Evolutionary conservation across 2,113 vertebrate genomes (phyloP).

Genomic region (Chaetura pelagica): DNA sequence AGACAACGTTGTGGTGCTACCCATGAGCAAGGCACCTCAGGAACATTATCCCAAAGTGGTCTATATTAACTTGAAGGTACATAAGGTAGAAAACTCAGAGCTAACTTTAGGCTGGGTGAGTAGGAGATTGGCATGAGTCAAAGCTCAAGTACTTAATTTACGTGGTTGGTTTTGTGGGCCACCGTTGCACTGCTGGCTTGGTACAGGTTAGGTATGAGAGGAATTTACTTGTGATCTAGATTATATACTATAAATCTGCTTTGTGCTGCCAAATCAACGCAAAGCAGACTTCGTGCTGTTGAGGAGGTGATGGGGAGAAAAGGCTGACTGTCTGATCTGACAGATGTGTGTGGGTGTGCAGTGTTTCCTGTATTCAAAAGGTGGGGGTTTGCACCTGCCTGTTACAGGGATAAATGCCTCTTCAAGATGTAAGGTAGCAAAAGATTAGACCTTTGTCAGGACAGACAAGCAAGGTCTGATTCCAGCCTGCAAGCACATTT

Average conservation of each 20-base stretch:
- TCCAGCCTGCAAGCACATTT: conserved; percentile 35
- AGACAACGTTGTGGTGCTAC: background rate
- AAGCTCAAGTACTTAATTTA: background rate
- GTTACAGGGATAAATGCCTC: conserved; percentile 46
- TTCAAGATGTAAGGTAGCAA: conserved; percentile 26
- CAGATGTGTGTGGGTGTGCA: background rate
- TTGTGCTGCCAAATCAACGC: background rate
- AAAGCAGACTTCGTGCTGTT: background rate
- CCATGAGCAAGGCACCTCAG: background rate
- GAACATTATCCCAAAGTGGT: background rate
- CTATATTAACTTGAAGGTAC: background rate
- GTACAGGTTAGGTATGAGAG: background rate
- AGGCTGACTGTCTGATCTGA: conserved; percentile 47
- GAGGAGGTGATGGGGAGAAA: conserved; percentile 24
- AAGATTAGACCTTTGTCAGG: conserved; percentile 56
- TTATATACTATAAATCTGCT: background rate
- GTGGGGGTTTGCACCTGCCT: conserved; percentile 40
- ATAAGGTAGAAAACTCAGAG: background rate
- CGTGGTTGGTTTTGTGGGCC: background rate
- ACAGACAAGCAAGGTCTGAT: conserved; percentile 59
- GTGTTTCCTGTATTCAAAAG: background rate
- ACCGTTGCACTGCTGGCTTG: accelerated
- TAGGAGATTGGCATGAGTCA: background rate
- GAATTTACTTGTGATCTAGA: background rate
- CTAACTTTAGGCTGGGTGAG: background rate